These are phyloP conservation scores for Apamea sordens DNA, from an alignment of 2,888 invertebrate species.

Conservation along the genomic window DNA sequence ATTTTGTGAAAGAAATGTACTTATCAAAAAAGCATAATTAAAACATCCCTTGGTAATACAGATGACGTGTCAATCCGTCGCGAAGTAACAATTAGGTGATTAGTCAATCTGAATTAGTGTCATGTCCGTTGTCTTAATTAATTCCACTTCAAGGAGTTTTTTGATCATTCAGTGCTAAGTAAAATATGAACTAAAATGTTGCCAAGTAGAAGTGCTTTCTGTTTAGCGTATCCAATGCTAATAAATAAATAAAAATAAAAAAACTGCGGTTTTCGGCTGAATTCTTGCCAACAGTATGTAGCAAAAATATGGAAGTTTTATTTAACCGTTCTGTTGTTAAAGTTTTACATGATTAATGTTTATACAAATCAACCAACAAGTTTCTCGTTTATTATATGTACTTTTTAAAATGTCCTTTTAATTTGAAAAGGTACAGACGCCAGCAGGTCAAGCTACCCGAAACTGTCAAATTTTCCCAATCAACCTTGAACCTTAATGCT, in stretches of 20 bases:
- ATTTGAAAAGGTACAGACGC: background rate
- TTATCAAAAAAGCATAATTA: too few relatives aligned
- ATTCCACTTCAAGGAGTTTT: background rate
- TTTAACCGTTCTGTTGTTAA: background rate
- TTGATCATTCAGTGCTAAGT: background rate
- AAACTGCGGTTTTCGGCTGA: background rate
- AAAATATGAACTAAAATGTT: background rate
- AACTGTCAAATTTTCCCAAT: too few relatives aligned
- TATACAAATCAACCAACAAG: background rate
- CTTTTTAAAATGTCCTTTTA: background rate
- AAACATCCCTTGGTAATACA: background rate
- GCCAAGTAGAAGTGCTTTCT: slow-evolving; percentile 10
- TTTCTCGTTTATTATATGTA: background rate
- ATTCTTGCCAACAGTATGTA: slow-evolving; percentile 21
- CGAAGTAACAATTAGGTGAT: background rate
- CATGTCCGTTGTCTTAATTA: background rate
- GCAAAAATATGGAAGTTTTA: background rate
- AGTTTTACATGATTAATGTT: background rate
- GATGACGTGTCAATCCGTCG: background rate
- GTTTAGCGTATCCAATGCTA: background rate
- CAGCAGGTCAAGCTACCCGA: too few relatives aligned
- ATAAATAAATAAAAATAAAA: background rate
- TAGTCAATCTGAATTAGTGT: background rate
- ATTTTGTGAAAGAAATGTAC: background rate
- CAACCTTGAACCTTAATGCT: too few relatives aligned